Base-by-base conservation (phyloP, 1,140 invertebrate species). In the Drosophila mauritiana region DNA sequence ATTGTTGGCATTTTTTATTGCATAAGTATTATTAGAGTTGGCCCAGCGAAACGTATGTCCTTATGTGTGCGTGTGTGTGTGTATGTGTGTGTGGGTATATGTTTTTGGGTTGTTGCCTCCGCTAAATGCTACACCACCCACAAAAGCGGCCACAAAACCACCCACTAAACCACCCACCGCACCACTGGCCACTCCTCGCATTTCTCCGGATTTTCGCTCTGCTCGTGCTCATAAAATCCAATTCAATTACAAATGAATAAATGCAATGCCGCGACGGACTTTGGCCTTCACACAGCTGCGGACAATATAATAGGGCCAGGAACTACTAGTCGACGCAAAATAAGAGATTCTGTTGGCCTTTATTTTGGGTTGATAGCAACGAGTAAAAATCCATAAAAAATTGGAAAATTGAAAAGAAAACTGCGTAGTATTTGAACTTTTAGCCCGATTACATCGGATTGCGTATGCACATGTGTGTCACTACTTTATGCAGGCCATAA, bases 1-100 rank as follows among this genome's bases (percentile, higher is more conserved):
- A 88, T 79, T 73, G 79, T 73, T 78, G 79, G 67, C 61, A 68
- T 73, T 80, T 73, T 76, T 81, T 78, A 68, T 80, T 80, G 73
- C 81, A 73, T 76, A 80, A 69, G 40, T 77, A 77, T 74, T 80
- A 82, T 78, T 85, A 70, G 76, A 79, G 52, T 46, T 64, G 10
- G 3, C 15, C 12, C 11, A 1, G 2, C 5, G 12, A 22, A 40
- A 48, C 56, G 20, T 55, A 54, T 27, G 54, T 54, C 43, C 31
- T n/a, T 10, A 40, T 63, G 27, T 55, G 39, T 55, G 64, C 20
- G 7, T 37, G 36, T 37, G 36, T 37, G 36, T 37, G 36, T 13
- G 11, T 37, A 11, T 13, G 36, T 37, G 13, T 13, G 37, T 13
- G 11, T 39, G 12, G 27, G 22, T 34, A 27, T 63, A 40, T 55